phyloP scores from a whole-genome alignment of 2,888 invertebrate species.

The Noctua janthe region DNA sequence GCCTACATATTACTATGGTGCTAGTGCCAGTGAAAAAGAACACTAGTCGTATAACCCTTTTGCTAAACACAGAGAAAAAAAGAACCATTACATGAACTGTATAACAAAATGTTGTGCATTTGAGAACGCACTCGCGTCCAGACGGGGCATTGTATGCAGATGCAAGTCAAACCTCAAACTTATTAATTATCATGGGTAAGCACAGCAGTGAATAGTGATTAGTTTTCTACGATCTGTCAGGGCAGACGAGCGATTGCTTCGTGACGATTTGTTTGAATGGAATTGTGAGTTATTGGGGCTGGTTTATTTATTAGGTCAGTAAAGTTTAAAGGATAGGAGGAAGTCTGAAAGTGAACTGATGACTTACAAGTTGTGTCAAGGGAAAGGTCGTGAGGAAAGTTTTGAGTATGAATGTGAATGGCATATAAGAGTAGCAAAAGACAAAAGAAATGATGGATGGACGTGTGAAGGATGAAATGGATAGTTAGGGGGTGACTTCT shows the following conservation, averaged over 20 bases:
- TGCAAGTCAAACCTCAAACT: conserved; percentile 84
- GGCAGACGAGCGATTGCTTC: conserved; percentile 68
- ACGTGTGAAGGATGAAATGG: too few species aligned
- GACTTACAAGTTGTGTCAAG: too few species aligned
- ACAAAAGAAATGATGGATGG: background rate
- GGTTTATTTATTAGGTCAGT: conserved; percentile 31
- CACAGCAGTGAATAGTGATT: conserved; percentile 82
- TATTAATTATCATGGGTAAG: conserved; percentile 88
- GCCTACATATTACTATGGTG: background rate
- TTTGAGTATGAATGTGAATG: background rate
- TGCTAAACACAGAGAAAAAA: conserved; percentile 51
- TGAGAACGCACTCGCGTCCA: conserved; percentile 79
- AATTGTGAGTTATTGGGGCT: conserved; percentile 25
- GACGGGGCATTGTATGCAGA: conserved; percentile 86
- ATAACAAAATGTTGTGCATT: conserved; percentile 70
- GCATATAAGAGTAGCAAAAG: background rate
- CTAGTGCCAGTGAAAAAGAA: background rate
- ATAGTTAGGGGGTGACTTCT: background rate
- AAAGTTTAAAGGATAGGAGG: background rate
- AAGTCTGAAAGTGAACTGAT: background rate
- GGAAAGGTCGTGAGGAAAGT: background rate
- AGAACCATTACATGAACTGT: conserved; percentile 43
- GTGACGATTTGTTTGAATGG: conserved; percentile 27
- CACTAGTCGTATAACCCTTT: background rate
- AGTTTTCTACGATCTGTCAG: conserved; percentile 73